These are phyloP conservation scores for Parnassius apollo DNA, from an alignment of 2,888 invertebrate genomes.

Conservation along the genomic window DNA sequence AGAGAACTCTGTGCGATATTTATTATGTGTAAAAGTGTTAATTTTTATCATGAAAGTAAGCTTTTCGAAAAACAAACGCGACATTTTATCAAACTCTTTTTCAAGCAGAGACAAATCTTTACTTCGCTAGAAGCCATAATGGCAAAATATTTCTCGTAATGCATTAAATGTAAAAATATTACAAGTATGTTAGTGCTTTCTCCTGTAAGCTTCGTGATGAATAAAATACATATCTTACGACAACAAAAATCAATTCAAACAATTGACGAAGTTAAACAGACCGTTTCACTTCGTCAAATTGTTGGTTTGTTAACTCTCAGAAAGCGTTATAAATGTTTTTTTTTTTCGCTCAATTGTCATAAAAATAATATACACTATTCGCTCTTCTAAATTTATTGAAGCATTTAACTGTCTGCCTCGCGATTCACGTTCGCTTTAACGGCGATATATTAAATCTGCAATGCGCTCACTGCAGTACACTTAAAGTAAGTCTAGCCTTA, in stretches of 20 bases:
- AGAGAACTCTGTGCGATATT: too few relatives aligned
- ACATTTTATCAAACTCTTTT: too few relatives aligned
- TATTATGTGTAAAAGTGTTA: too few relatives aligned
- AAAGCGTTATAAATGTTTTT: slow-evolving; percentile 8
- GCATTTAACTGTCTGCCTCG: slow-evolving; percentile 23
- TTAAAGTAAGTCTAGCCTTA: slow-evolving; percentile 21
- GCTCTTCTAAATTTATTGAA: slow-evolving; percentile 11
- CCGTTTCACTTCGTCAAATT: neutral
- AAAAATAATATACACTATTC: slow-evolving; percentile 12
- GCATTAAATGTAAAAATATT: too few relatives aligned
- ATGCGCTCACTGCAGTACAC: slow-evolving; percentile 20
- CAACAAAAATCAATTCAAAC: neutral
- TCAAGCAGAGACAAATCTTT: too few relatives aligned
- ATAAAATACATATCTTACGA: neutral
- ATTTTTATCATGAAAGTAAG: too few relatives aligned
- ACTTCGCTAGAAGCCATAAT: too few relatives aligned
- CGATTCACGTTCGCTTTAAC: slow-evolving; percentile 20
- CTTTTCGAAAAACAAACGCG: too few relatives aligned
- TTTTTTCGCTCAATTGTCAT: neutral
- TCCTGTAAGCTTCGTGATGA: neutral
- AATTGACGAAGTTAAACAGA: neutral
- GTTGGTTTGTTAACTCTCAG: slow-evolving; percentile 1
- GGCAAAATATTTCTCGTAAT: too few relatives aligned
- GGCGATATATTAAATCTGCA: slow-evolving; percentile 26
- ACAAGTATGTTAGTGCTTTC: neutral